Evolutionary conservation across 1,140 invertebrate genomes (phyloP).

Genomic region (Drosophila elegans): DNA sequence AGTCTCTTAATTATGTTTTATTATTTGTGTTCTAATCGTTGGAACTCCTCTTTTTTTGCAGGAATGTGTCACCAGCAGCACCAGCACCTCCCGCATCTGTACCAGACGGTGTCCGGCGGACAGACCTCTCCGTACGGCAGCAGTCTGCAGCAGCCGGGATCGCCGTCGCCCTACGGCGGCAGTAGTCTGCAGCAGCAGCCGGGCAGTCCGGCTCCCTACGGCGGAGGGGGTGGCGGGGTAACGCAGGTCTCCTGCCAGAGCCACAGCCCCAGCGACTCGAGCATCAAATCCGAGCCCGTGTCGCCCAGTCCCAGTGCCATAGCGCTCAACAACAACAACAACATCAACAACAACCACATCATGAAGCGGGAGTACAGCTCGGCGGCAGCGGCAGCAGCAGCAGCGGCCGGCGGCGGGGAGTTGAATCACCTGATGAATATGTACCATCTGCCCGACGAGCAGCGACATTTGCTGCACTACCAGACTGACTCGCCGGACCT

Average conservation of each 20-base stretch:
- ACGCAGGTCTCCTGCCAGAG: constrained; percentile 88
- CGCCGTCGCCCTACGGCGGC: constrained; percentile 87
- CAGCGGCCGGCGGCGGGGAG: constrained; percentile 85
- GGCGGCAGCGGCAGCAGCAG: constrained; percentile 61
- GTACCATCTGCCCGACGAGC: constrained; percentile 87
- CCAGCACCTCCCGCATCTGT: constrained; percentile 68
- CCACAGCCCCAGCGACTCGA: constrained; percentile 92
- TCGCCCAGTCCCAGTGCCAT: constrained; percentile 87
- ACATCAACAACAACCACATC: constrained; percentile 79
- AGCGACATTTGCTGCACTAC: constrained; percentile 83
- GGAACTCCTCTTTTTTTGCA: too few species aligned
- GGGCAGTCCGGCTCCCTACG: constrained; percentile 88
- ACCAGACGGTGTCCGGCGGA: constrained; percentile 85
- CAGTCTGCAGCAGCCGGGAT: constrained; percentile 87
- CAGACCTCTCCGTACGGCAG: constrained; percentile 86
- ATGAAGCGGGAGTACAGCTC: constrained; percentile 90
- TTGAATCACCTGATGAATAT: constrained; percentile 88
- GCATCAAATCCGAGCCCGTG: constrained; percentile 93
- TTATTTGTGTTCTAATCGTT: too few species aligned
- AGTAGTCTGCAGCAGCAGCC: constrained; percentile 57
- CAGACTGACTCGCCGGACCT: constrained; percentile 80
- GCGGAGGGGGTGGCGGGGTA: constrained; percentile 85
- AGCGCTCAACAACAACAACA: constrained; percentile 77
- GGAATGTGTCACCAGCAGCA: too few species aligned
- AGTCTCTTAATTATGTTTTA: too few species aligned